These are phyloP conservation scores for Dascyllus trimaculatus DNA, from an alignment of 2,113 vertebrate species.

Conservation along the genomic window DNA sequence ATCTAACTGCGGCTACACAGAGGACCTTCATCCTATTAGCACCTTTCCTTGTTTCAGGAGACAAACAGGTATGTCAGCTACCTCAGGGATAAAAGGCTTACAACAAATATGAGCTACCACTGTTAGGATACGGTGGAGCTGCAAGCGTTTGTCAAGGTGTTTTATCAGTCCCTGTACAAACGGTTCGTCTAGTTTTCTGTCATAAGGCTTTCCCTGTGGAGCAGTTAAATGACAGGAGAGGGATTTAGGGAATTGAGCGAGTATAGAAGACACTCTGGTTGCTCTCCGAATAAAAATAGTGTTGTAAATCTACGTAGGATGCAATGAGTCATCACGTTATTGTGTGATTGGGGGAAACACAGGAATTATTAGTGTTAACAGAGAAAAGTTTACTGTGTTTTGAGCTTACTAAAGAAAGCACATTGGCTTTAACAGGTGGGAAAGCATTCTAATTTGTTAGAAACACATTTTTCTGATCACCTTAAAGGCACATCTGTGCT, in stretches of 20 bases:
- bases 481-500: background rate
- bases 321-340: constrained; percentile 67
- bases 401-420: background rate
- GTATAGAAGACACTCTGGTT: constrained; percentile 40
- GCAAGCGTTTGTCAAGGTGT: constrained; percentile 32
- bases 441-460: background rate
- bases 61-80: background rate
- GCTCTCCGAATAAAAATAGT: constrained; percentile 66
- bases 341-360: constrained; percentile 13
- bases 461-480: background rate
- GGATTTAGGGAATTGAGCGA: constrained; percentile 56
- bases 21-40: constrained; percentile 39
- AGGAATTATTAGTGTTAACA: constrained; percentile 18
- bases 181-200: constrained; percentile 14
- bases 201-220: constrained; percentile 44
- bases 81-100: constrained; percentile 28
- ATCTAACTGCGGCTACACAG: constrained; percentile 20
- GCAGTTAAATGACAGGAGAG: constrained; percentile 55
- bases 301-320: constrained; percentile 63
- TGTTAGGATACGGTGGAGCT: constrained; percentile 15
- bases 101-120: constrained; percentile 34
- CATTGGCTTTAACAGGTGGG: background rate
- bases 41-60: constrained; percentile 35
- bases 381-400: constrained; percentile 24
- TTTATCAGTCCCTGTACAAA: constrained; percentile 24